These are phyloP conservation scores for Xenopus laevis DNA, from an alignment of 2,113 vertebrate species.

Conservation along the genomic window DNA sequence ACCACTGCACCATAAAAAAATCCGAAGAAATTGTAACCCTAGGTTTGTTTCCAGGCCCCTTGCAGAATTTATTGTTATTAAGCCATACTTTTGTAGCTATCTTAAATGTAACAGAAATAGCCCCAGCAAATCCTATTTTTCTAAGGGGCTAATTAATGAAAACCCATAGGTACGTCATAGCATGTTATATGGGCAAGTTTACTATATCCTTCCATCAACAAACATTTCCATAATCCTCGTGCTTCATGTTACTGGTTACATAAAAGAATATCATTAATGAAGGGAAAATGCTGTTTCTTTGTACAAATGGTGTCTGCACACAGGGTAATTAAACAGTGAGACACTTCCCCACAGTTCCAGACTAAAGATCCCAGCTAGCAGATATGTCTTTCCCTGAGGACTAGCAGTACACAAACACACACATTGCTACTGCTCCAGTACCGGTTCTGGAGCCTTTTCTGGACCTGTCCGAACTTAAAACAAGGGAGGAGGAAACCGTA, in stretches of 20 bases:
- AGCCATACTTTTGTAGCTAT: not conserved
- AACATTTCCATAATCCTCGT: constrained; percentile 22
- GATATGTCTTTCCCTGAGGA: constrained; percentile 27
- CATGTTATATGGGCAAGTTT: constrained; percentile 30
- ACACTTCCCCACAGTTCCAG: constrained; percentile 43
- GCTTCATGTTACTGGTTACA: constrained; percentile 19
- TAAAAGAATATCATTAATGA: constrained; percentile 41
- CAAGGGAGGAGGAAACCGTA: not conserved
- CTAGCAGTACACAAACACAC: constrained; percentile 6
- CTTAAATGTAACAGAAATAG: not conserved
- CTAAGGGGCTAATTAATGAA: constrained; percentile 24
- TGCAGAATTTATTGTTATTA: not conserved
- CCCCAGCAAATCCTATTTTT: constrained; percentile 3
- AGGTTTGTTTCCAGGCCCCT: constrained; percentile 1
- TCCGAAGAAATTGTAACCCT: not conserved
- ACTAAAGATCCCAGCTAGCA: constrained; percentile 31
- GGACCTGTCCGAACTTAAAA: constrained; percentile 38
- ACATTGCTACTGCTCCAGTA: not conserved
- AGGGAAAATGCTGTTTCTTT: constrained; percentile 26
- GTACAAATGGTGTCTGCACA: constrained; percentile 44
- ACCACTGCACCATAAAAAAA: not conserved
- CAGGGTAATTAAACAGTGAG: constrained; percentile 45
- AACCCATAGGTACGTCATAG: constrained; percentile 17
- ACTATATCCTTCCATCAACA: constrained; percentile 31
- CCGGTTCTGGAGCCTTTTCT: not conserved